phyloP scores from a whole-genome alignment of 2,113 vertebrate genomes.

The Phoxinus phoxinus region DNA sequence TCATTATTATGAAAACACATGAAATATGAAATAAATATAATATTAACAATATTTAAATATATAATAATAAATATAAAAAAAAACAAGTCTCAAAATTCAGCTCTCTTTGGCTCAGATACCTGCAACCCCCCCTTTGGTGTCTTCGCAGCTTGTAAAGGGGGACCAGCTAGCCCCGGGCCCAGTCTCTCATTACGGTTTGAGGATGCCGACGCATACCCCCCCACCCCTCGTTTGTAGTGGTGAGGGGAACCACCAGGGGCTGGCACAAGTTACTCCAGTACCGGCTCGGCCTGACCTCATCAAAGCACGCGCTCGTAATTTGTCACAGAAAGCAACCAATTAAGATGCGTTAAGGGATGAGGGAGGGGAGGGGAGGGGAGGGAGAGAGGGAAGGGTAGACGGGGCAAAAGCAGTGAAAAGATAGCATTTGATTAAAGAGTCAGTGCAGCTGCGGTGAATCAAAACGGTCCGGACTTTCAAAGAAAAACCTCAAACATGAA shows the following conservation, averaged over 20 bases:
- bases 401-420: constrained; percentile 80
- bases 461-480: constrained; percentile 87
- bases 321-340: constrained; percentile 99
- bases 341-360: constrained; percentile 93
- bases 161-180: constrained; percentile 20
- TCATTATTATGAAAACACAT: not conserved
- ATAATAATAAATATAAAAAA: not conserved
- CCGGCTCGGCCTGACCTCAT: constrained; percentile 97
- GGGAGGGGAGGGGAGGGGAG: constrained; percentile 56
- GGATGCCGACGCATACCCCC: constrained; percentile 7
- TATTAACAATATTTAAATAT: not conserved
- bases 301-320: constrained; percentile 98
- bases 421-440: constrained; percentile 97
- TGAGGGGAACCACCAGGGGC: constrained; percentile 78
- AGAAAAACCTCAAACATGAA: constrained; percentile 77
- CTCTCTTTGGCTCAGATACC: not conserved
- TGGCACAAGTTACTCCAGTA: constrained; percentile 90
- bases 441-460: constrained; percentile 92
- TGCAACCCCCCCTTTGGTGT: not conserved
- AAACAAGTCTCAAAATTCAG: not conserved
- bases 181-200: constrained; percentile 52
- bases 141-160: constrained; percentile 24
- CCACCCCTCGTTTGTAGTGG: constrained; percentile 56
- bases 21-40: not conserved
- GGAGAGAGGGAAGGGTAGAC: constrained; percentile 55